These are phyloP conservation scores for Phengaris alcon DNA, from an alignment of 2,888 invertebrate genomes.

Conservation along the genomic window DNA sequence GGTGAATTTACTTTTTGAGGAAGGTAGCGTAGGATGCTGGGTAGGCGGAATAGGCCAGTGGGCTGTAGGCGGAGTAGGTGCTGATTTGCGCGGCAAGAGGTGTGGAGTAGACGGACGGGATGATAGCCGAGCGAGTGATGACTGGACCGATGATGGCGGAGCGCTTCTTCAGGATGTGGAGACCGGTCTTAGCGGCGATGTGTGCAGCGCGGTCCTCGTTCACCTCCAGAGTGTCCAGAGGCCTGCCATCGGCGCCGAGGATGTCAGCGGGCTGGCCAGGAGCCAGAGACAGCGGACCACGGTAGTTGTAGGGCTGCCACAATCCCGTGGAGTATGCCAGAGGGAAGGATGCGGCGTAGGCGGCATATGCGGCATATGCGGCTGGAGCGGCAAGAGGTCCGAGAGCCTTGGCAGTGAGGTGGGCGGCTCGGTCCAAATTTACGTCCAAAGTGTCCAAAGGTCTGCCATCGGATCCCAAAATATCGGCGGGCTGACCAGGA, in stretches of 20 bases:
- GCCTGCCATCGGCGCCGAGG: conserved; percentile 65
- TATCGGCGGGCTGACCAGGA: conserved; percentile 68
- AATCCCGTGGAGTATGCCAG: conserved; percentile 47
- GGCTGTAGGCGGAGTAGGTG: conserved; percentile 44
- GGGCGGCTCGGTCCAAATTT: conserved; percentile 68
- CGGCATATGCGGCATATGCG: conserved; percentile 36
- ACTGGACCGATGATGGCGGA: conserved; percentile 47
- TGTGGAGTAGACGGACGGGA: conserved; percentile 40
- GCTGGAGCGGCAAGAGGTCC: conserved; percentile 38
- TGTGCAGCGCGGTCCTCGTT: conserved; percentile 71
- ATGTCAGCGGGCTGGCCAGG: conserved; percentile 71
- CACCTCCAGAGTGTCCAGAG: conserved; percentile 68
- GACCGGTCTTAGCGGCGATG: conserved; percentile 61
- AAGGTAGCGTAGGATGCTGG: conserved; percentile 20
- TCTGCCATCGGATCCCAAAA: conserved; percentile 67
- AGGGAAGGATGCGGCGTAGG: conserved; percentile 35
- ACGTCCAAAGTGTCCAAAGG: conserved; percentile 70
- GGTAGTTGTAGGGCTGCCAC: conserved; percentile 55
- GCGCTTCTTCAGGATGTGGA: conserved; percentile 57
- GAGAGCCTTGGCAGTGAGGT: conserved; percentile 61
- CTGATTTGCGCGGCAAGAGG: conserved; percentile 37
- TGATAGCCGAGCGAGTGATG: conserved; percentile 44
- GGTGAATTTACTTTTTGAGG: conserved; percentile 10
- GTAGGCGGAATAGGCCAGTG: conserved; percentile 34
- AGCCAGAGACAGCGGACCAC: conserved; percentile 64